These are phyloP conservation scores for Poeciliopsis infans DNA, from an alignment of 2,797 vertebrate species.

Conservation along the genomic window DNA sequence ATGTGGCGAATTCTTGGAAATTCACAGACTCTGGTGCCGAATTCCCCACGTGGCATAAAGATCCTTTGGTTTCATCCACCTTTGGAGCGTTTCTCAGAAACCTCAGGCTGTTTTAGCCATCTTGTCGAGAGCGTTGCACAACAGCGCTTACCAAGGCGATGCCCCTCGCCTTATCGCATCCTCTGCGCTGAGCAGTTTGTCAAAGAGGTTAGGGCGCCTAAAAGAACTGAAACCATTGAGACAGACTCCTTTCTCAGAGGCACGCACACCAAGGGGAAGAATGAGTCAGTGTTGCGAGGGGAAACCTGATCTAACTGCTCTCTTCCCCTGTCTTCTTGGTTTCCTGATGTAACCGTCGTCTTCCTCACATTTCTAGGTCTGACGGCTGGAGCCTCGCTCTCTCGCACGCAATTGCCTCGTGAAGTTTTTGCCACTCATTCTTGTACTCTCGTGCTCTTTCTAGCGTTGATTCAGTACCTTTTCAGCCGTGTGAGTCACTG, in stretches of 20 bases:
- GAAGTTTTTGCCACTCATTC: constrained; percentile 60
- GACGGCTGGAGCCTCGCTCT: constrained; percentile 62
- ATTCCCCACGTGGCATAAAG: constrained; percentile 55
- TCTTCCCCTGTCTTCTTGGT: constrained; percentile 79
- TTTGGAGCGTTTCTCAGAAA: constrained; percentile 51
- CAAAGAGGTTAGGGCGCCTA: constrained; percentile 58
- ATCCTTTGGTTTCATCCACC: constrained; percentile 43
- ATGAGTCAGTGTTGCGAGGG: constrained; percentile 82
- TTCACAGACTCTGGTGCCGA: constrained; percentile 30
- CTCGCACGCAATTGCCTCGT: constrained; percentile 43
- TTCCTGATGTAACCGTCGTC: constrained; percentile 82
- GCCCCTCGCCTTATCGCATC: constrained; percentile 63
- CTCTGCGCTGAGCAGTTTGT: constrained; percentile 56
- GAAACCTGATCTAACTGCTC: constrained; percentile 78
- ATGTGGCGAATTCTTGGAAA: constrained; percentile 55
- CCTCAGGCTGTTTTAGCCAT: constrained; percentile 14
- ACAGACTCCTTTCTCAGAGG: constrained; percentile 64
- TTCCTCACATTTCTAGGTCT: constrained; percentile 72
- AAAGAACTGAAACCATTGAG: constrained; percentile 78
- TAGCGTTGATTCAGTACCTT: constrained; percentile 44
- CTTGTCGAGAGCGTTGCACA: constrained; percentile 52
- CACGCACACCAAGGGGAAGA: constrained; percentile 73
- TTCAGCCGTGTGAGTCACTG: constrained; percentile 31
- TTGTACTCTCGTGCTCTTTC: constrained; percentile 38
- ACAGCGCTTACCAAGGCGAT: constrained; percentile 48